These are phyloP conservation scores for Apamea monoglypha DNA, from an alignment of 2,888 invertebrate genomes.

Conservation along the genomic window DNA sequence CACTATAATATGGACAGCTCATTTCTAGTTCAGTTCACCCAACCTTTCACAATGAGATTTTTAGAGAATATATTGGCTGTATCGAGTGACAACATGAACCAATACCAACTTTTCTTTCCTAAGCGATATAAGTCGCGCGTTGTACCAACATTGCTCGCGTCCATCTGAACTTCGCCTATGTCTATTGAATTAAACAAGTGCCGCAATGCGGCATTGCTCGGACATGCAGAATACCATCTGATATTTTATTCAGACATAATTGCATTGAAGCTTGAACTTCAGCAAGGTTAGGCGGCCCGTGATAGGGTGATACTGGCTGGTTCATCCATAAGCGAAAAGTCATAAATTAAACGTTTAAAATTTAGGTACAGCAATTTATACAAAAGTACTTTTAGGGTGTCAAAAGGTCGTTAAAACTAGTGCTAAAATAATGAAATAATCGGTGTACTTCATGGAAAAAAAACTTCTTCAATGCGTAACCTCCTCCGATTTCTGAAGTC, in stretches of 20 bases:
- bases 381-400: neutral
- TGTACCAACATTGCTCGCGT: neutral
- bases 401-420: neutral
- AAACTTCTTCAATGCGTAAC: no score
- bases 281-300: constrained; percentile 11
- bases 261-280: constrained; percentile 60
- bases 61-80: neutral
- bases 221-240: constrained; percentile 49
- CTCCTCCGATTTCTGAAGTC: no score
- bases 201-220: constrained; percentile 62
- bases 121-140: constrained; percentile 15
- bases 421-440: no score
- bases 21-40: no score
- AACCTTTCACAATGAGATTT: no score
- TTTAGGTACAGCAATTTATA: neutral
- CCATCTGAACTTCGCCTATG: constrained; percentile 43
- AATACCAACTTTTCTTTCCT: neutral
- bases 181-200: constrained; percentile 61
- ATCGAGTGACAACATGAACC: neutral
- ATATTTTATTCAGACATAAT: constrained; percentile 65
- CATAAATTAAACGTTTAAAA: neutral
- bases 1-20: no score
- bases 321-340: constrained; percentile 8
- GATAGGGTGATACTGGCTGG: neutral
- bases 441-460: no score